phyloP scores from a whole-genome alignment of 2,113 vertebrate genomes.

The Equus quagga region DNA sequence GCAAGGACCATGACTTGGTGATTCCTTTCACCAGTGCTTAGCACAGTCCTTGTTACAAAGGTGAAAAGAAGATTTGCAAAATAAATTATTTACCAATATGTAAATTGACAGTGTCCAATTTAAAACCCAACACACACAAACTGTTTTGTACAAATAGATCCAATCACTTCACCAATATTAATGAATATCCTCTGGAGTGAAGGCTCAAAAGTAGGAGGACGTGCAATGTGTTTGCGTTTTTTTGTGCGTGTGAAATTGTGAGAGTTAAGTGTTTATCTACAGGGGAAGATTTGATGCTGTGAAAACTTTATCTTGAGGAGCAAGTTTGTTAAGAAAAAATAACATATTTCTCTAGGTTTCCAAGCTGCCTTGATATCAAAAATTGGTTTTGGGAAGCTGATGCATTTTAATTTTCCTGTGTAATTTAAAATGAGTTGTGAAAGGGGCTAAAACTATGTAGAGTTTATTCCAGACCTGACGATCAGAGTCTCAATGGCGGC shows the following conservation, averaged over 20 bases:
- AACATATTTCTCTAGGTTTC: background rate
- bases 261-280: background rate
- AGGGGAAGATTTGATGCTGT: background rate
- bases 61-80: background rate
- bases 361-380: background rate
- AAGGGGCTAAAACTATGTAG: rapidly evolving
- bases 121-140: background rate
- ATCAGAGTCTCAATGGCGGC: background rate
- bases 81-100: background rate
- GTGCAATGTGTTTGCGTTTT: background rate
- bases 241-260: background rate
- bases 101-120: background rate
- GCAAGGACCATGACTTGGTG: background rate
- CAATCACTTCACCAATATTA: background rate
- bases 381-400: background rate
- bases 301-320: background rate
- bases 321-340: background rate
- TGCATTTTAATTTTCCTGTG: background rate
- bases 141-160: background rate
- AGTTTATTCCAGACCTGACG: background rate
- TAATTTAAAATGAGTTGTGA: background rate
- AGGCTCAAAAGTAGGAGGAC: background rate
- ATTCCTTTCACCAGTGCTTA: background rate
- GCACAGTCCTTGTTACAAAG: background rate
- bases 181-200: background rate